Evolutionary conservation across 2,113 vertebrate species (phyloP), one percentile per base, ranked within the genome.

Genomic region (Zingel zingel): DNA sequence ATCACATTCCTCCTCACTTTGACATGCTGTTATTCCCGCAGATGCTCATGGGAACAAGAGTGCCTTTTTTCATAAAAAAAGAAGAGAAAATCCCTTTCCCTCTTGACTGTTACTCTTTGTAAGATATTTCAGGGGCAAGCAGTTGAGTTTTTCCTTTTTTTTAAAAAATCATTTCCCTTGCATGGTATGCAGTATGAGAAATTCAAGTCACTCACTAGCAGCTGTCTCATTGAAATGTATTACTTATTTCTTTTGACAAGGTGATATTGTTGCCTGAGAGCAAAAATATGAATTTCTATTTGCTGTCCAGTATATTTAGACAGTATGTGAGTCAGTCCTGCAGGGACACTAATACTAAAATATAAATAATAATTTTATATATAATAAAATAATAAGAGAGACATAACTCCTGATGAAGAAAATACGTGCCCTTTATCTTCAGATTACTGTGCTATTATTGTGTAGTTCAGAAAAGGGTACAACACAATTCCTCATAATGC

Each of bases 1-100:
- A 67, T 92, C 84, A 77, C 63, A 90, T 57, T 73, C 85, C 65
- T 84, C 62, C 82, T 87, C 66, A 19, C 86, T 85, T 67, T 89
- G 89, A 88, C 82, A 69, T 58, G 53, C 63, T 2, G n/a, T 73
- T 62, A 63, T 84, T 81, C 78, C 75, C 79, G 81, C 69, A 75
- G 58, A 39, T 77, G 70, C 89, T 85, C 87, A 4, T 70, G 78
- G 81, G 80, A 86, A 69, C 4, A 21, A 7, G 53, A 66, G 43
- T 45, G 70, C 48, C n/a, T 68, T 81, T 82, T 62, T 68, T 25
- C 14, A 48, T 25, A 19, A 77, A 69, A 74, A 54, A 76, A 53
- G 56, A n/a, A n/a, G n/a, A n/a, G n/a, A n/a, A 63, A 15, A 13
- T 6, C 30, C 3, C 62, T 33, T 56, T 15, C 23, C 4, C 19